Base-by-base conservation (phyloP, 2,113 vertebrate genomes). In the Callopanchax toddi region DNA sequence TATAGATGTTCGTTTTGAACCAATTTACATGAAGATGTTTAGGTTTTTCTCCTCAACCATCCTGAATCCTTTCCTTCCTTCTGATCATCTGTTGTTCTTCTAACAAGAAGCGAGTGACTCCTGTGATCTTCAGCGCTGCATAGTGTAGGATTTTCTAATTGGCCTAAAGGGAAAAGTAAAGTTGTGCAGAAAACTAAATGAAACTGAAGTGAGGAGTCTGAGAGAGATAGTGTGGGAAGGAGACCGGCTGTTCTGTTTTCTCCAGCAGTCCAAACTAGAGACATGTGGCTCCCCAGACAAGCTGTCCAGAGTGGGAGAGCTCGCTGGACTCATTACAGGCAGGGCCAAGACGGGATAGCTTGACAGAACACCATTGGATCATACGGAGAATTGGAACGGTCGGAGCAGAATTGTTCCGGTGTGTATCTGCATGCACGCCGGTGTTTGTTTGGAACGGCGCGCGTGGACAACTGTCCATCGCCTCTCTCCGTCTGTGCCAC, bases 201-300 rank as follows among this genome's bases (percentile, higher is more conserved):
- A 80, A 86, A 85, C 78, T 83, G 77, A 80, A 77, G 84, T 72
- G 81, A 82, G 82, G 81, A 89, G 86, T 86, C 67, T 54, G 83
- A 84, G 85, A 84, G 85, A 86, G 84, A 88, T 88, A 86, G 89
- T 89, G 89, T 89, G 86, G 86, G 89, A 85, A 86, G 87, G 79
- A 89, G 86, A 88, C 89, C 87, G 89, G 88, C 88, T 87, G 88
- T 89, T 91, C 86, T 72, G 82, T 88, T 87, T 85, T 89, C 86
- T 87, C 85, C 87, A 87, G 86, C 85, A 83, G 87, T 89, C 89
- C 86, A 91, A 89, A 86, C 78, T 64, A 81, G 82, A 88, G 87
- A 87, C 83, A 89, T 87, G 87, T 85, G 87, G 87, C 86, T 89
- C 87, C 84, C 81, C 76, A 85, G 86, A 87, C 85, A 87, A 91